phyloP scores from a whole-genome alignment of 2,888 invertebrate genomes.

The Aspidiotus rigidus region DNA sequence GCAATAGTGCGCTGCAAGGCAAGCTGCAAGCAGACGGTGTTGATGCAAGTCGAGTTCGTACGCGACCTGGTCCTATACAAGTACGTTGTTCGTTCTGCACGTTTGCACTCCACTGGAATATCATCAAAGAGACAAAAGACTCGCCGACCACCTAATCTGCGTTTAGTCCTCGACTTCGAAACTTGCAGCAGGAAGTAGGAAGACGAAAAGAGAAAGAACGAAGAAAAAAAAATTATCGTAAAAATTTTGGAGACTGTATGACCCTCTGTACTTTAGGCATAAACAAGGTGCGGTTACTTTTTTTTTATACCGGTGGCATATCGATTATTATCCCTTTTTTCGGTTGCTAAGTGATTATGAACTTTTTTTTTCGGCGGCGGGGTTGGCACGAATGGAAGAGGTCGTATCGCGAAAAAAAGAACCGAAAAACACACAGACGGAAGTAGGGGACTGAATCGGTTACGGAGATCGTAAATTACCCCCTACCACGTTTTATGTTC shows the following conservation, averaged over 20 bases:
- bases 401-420: slow-evolving; percentile 35
- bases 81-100: too few species aligned
- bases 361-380: slow-evolving; percentile 29
- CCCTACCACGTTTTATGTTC: slow-evolving; percentile 17
- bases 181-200: too few species aligned
- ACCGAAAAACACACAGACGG: slow-evolving; percentile 31
- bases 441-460: slow-evolving; percentile 34
- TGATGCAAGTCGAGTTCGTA: too few species aligned
- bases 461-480: slow-evolving; percentile 34
- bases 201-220: too few species aligned
- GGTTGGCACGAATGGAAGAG: slow-evolving; percentile 32
- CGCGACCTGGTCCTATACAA: too few species aligned
- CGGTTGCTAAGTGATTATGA: slow-evolving; percentile 39
- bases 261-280: slow-evolving; percentile 25
- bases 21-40: too few species aligned
- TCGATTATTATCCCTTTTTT: slow-evolving; percentile 39
- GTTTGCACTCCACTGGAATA: too few species aligned
- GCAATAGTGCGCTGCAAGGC: background rate
- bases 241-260: slow-evolving; percentile 29
- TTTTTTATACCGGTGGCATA: slow-evolving; percentile 34
- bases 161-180: background rate
- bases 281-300: slow-evolving; percentile 33
- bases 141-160: slow-evolving; percentile 13
- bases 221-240: slow-evolving; percentile 7
- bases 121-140: background rate